Conservation (phyloP, 2,888 invertebrate genomes). For the Trichogramma dendrolimi region DNA sequence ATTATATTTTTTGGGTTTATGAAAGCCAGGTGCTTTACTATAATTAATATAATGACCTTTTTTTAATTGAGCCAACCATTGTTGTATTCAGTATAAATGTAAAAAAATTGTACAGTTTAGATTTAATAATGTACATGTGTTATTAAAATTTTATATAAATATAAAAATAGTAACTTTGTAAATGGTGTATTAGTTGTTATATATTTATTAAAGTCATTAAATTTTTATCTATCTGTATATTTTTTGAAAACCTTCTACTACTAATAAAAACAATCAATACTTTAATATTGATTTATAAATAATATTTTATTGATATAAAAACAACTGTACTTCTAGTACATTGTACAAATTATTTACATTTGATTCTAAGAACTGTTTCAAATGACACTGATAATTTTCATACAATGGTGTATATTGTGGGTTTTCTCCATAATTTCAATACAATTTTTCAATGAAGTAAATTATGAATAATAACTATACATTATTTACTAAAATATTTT, state of each 20-base stretch:
- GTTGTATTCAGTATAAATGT: slow-evolving; percentile 15
- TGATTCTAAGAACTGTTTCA: slow-evolving; percentile 11
- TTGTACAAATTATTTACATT: slow-evolving; percentile 14
- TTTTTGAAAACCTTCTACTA: background rate
- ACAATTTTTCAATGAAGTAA: slow-evolving; percentile 7
- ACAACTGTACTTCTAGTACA: slow-evolving; percentile 5
- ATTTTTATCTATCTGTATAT: slow-evolving; percentile 15
- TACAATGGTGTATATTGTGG: slow-evolving; percentile 8
- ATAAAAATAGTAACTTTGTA: slow-evolving; percentile 20
- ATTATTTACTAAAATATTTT: slow-evolving; percentile 1
- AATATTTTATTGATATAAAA: slow-evolving; percentile 18
- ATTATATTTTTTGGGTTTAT: slow-evolving; percentile 12
- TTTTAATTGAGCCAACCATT: background rate
- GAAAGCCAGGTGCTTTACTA: slow-evolving; percentile 18
- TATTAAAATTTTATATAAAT: slow-evolving; percentile 16
- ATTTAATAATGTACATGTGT: slow-evolving; percentile 21
- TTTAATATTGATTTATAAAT: slow-evolving; percentile 15
- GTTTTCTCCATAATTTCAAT: slow-evolving; percentile 7
- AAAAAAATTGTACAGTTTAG: slow-evolving; percentile 7
- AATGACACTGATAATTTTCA: too few species aligned
- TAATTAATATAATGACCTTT: background rate
- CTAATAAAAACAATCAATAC: too few species aligned
- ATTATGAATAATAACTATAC: slow-evolving; percentile 8
- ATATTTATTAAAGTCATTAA: slow-evolving; percentile 24
- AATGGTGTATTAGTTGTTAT: slow-evolving; percentile 20